These are phyloP conservation scores for Petrocephalus zakoni DNA, from an alignment of 2,113 vertebrate species.

Conservation along the genomic window DNA sequence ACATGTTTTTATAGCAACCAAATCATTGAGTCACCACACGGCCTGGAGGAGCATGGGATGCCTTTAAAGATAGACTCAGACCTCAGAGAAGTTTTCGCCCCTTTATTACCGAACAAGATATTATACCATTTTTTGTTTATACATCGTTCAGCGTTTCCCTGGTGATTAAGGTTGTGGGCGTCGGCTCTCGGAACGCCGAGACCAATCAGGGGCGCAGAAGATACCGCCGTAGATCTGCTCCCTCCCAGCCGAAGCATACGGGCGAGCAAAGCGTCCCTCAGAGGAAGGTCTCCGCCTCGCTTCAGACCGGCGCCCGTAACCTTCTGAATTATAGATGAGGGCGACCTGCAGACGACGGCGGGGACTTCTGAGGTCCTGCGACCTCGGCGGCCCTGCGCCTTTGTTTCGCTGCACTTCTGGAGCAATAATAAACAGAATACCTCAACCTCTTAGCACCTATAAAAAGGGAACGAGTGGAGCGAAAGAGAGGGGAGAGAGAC, in stretches of 20 bases:
- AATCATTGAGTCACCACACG: background rate
- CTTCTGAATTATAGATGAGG: constrained; percentile 15
- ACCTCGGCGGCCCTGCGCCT: background rate
- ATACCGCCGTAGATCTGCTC: background rate
- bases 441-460: constrained; percentile 1
- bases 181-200: background rate
- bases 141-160: background rate
- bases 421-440: constrained; percentile 18
- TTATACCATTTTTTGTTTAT: background rate
- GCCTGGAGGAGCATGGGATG: background rate
- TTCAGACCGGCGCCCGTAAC: background rate
- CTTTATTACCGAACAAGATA: background rate
- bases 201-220: background rate
- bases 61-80: background rate
- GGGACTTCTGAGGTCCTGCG: background rate
- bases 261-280: background rate
- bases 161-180: background rate
- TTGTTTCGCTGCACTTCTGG: background rate
- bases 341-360: background rate
- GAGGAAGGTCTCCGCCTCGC: background rate
- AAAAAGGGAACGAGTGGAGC: background rate
- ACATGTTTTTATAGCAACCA: background rate
- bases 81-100: too few relatives aligned
- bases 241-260: background rate
- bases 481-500: background rate